These are phyloP conservation scores for Toxonevra muliebris DNA, from an alignment of 2,888 invertebrate genomes.

Conservation along the genomic window DNA sequence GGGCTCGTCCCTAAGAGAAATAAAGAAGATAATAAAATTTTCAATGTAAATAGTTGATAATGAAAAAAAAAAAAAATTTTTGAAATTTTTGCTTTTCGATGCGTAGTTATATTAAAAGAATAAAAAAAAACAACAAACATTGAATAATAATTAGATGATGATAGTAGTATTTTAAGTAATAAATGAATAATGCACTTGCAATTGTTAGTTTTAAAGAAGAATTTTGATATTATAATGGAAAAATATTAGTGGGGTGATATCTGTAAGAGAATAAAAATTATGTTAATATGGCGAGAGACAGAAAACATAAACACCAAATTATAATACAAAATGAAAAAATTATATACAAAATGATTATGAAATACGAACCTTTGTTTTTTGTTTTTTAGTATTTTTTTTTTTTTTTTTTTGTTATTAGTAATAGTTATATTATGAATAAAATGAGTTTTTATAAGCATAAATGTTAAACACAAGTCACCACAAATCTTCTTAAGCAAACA, in stretches of 20 bases:
- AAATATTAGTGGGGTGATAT: conserved; percentile 44
- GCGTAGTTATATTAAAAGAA: background rate
- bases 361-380: conserved; percentile 20
- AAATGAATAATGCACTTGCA: background rate
- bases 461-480: too few species aligned
- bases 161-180: conserved; percentile 1
- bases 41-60: conserved; percentile 18
- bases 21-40: conserved; percentile 50
- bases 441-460: too few species aligned
- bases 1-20: conserved; percentile 56
- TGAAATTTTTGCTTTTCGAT: background rate
- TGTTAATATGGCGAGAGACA: background rate
- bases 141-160: conserved; percentile 1
- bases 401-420: too few species aligned
- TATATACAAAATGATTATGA: background rate
- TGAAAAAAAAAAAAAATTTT: conserved; percentile 7
- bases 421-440: too few species aligned
- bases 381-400: too few species aligned
- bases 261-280: conserved; percentile 36
- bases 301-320: conserved; percentile 7
- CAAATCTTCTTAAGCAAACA: too few species aligned
- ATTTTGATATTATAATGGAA: conserved; percentile 39
- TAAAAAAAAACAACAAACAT: background rate
- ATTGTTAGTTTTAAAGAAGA: conserved; percentile 1
- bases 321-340: background rate